Evolutionary conservation across 2,113 vertebrate genomes (phyloP).

Genomic region (Epinephelus fuscoguttatus): DNA sequence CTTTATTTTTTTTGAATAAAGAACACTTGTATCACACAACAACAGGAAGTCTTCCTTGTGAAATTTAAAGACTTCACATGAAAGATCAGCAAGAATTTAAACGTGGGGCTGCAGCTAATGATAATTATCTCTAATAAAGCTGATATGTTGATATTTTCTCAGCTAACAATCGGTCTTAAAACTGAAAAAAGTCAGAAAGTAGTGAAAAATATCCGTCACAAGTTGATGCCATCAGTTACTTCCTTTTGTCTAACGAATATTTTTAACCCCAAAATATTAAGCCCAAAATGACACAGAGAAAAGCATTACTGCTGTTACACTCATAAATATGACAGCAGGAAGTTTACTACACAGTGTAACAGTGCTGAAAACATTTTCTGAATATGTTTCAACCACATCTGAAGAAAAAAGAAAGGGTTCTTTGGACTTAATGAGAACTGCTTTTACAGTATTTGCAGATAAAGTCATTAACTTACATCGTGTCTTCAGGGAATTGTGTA

Average conservation of each 20-base stretch:
- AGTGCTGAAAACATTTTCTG: not conserved
- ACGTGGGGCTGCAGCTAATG: too few species aligned
- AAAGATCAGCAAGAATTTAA: not conserved
- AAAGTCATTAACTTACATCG: conserved; percentile 1
- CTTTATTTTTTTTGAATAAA: too few species aligned
- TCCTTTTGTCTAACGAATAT: not conserved
- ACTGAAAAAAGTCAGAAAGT: not conserved
- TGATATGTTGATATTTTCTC: not conserved
- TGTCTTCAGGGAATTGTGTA: conserved; percentile 63
- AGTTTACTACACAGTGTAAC: not conserved
- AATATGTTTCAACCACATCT: not conserved
- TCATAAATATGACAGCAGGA: not conserved
- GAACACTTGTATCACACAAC: not conserved
- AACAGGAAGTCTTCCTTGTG: not conserved
- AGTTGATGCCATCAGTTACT: not conserved
- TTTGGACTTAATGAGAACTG: not conserved
- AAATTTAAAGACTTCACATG: not conserved
- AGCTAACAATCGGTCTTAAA: not conserved
- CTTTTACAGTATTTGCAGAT: conserved; percentile 1
- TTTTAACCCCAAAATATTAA: not conserved
- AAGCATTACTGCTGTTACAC: not conserved
- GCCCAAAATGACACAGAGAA: not conserved
- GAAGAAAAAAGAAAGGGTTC: not conserved
- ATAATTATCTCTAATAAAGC: not conserved
- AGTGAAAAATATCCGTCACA: not conserved